These are phyloP conservation scores for Ennomos quercinarius DNA, from an alignment of 2,888 invertebrate genomes.

Conservation along the genomic window DNA sequence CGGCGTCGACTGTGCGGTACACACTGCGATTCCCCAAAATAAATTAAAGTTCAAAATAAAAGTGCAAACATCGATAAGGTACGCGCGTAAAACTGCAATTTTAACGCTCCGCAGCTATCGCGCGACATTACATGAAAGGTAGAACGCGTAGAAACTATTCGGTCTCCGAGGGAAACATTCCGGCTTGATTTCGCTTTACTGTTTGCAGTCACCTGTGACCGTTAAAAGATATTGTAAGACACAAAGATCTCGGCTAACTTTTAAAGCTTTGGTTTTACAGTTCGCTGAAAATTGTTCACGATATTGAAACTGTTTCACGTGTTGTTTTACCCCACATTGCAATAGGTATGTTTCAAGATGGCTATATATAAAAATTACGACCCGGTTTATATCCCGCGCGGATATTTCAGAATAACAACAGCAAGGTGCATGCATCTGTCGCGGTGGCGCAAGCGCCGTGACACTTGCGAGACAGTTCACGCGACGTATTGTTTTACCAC, in stretches of 20 bases:
- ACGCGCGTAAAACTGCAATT: constrained; percentile 10
- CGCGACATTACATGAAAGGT: constrained; percentile 2
- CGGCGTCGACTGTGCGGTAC: constrained; percentile 9
- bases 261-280: too few species aligned
- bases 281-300: too few species aligned
- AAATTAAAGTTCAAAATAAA: constrained; percentile 23
- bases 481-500: constrained; percentile 7
- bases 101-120: constrained; percentile 8
- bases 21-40: constrained; percentile 8
- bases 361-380: constrained; percentile 26
- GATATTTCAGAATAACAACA: constrained; percentile 16
- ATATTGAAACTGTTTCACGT: background rate
- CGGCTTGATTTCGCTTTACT: constrained; percentile 3
- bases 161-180: constrained; percentile 1
- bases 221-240: background rate
- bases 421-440: constrained; percentile 19
- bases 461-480: constrained; percentile 2
- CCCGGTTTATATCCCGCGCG: constrained; percentile 18
- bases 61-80: constrained; percentile 8
- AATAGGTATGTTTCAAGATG: constrained; percentile 11
- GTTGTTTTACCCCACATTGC: constrained; percentile 7
- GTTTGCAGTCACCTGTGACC: background rate
- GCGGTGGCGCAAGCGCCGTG: constrained; percentile 23
- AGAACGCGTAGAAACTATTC: constrained; percentile 1
- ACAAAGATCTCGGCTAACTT: too few species aligned